Base-by-base conservation (phyloP, 2,888 invertebrate genomes). In the Ormyrus pomaceus region DNA sequence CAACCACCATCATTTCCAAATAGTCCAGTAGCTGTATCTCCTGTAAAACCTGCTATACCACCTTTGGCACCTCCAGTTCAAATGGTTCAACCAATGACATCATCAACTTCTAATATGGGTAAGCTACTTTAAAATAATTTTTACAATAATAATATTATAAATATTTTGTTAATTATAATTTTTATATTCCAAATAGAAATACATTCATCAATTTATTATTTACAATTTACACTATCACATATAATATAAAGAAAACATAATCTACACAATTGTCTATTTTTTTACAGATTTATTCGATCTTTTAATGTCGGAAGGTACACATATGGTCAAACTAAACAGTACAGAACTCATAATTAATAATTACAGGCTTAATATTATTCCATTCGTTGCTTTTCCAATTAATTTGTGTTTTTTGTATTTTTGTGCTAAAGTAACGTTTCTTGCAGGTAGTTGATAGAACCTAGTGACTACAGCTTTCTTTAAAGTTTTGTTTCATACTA, bases 1-100 rank as follows among this genome's bases (percentile, higher is more conserved):
- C 88, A 88, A 74, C 91, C 91, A 76, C 91, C 92, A 76, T 91
- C 92, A 19, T 92, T 93, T 84, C 92, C 92, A 83, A 92, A 88
- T 76, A 90, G 90, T 83, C 90, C 90, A 78, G 81, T 82, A 59
- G 83, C 85, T 73, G 86, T 86, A 77, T 86, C 87, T n/a, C 84
- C 84, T 53, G 81, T 83, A 13, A 82, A 83, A 58, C 84, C 86
- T 51, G 71, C 84, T 9, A 83, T 85, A 76, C 80, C 84, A 58
- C 66, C 85, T 59, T 70, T 84, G 19, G 79, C 75, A 34, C 86
- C 87, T 34, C 82, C 85, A 73, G 79, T 86, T 69, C 88, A 87
- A 77, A 82, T 86, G 55, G 83, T 87, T 8, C 86, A 87, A 51
- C 77, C 86, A 58, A 85, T 85, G 82, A 66, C 84, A 56, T 69